phyloP scores from a whole-genome alignment of 1,140 invertebrate genomes.

The Pemphigus obesinymphae region DNA sequence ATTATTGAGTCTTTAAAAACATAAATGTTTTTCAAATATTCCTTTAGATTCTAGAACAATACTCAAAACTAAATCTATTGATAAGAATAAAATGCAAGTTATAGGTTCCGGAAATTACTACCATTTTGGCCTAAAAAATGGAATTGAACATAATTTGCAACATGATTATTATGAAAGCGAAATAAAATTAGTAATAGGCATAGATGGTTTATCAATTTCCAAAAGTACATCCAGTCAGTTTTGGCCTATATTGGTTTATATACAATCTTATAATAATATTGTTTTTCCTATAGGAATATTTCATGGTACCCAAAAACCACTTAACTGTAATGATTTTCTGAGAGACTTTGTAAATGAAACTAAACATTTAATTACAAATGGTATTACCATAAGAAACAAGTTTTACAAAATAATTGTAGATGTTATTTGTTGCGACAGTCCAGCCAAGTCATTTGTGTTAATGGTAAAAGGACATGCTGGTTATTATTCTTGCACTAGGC shows the following conservation, averaged over 20 bases:
- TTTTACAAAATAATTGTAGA: conserved; percentile 39
- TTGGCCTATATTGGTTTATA: background rate
- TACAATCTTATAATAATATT: background rate
- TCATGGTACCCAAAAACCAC: conserved; percentile 45
- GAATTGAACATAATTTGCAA: conserved; percentile 18
- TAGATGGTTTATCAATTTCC: conserved; percentile 14
- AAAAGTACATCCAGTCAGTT: conserved; percentile 1
- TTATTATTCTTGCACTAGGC: conserved; percentile 46
- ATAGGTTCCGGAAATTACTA: conserved; percentile 30
- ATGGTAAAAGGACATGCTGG: conserved; percentile 46
- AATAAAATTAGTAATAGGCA: background rate
- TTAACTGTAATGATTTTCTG: conserved; percentile 42
- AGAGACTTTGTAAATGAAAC: conserved; percentile 44
- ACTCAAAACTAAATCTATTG: background rate
- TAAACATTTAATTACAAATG: conserved; percentile 40
- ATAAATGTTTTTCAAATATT: background rate
- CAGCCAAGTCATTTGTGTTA: conserved; percentile 46
- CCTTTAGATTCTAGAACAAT: background rate
- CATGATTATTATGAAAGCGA: background rate
- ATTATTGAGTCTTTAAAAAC: background rate
- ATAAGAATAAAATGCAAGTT: background rate
- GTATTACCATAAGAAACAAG: conserved; percentile 32
- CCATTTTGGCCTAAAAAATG: conserved; percentile 37
- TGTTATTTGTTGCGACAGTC: conserved; percentile 46
- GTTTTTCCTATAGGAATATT: conserved; percentile 44